Conservation (phyloP, 2,888 invertebrate genomes). For the Agrotis ipsilon region DNA sequence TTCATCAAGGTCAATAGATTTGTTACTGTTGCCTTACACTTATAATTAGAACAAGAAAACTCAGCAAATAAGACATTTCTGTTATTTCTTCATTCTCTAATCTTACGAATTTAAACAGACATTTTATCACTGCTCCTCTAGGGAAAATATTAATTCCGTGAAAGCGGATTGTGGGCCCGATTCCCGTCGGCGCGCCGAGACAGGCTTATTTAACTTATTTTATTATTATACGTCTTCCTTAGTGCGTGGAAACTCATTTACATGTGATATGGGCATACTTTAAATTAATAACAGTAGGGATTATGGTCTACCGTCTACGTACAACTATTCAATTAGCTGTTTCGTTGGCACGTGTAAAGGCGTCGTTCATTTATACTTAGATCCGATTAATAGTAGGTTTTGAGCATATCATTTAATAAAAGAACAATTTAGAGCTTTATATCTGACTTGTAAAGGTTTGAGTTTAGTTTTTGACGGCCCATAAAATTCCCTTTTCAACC, state of each 20-base stretch:
- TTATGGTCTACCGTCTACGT: constrained; percentile 15
- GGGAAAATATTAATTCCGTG: constrained; percentile 59
- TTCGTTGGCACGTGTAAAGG: not conserved
- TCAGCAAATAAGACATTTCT: not conserved
- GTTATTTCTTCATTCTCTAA: constrained; percentile 15
- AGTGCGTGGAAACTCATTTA: constrained; percentile 49
- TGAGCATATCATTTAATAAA: not conserved
- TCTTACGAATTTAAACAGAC: constrained; percentile 25
- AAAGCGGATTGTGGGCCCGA: constrained; percentile 58
- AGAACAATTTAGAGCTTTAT: not conserved
- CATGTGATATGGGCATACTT: constrained; percentile 53
- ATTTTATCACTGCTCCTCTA: constrained; percentile 49
- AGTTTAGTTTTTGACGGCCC: no score
- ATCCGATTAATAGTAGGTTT: constrained; percentile 19
- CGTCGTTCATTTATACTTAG: not conserved
- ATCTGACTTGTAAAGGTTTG: not conserved
- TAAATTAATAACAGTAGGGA: constrained; percentile 35
- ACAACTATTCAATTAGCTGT: constrained; percentile 36
- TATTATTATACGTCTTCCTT: constrained; percentile 42
- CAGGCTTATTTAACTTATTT: constrained; percentile 55
- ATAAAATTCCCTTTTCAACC: not conserved
- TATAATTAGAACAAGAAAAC: not conserved
- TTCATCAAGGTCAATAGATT: no score
- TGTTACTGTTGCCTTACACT: not conserved
- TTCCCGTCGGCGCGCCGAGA: constrained; percentile 43